Evolutionary conservation across 2,113 vertebrate genomes (phyloP).

Genomic region (Peromyscus polionotus): DNA sequence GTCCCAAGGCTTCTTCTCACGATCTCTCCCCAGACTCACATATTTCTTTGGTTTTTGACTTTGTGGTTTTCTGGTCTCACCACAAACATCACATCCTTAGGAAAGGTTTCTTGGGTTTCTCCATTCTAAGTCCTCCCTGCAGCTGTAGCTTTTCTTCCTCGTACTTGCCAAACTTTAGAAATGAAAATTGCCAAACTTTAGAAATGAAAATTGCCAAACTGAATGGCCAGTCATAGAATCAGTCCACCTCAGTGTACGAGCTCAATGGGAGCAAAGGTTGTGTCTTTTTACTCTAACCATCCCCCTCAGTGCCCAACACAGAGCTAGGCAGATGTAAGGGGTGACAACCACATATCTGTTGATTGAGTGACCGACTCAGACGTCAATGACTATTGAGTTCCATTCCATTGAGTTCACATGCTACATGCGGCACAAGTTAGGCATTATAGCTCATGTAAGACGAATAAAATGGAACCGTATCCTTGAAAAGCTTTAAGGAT

Average conservation of each 20-base stretch:
- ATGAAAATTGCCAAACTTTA: background rate
- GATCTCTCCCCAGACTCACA: background rate
- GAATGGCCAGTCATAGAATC: background rate
- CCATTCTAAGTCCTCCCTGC: background rate
- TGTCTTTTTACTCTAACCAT: background rate
- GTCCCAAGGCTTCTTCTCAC: background rate
- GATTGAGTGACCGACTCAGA: background rate
- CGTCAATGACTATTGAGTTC: background rate
- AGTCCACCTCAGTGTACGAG: background rate
- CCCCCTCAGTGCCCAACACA: background rate
- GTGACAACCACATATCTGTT: background rate
- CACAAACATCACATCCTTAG: background rate
- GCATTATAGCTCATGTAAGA: background rate
- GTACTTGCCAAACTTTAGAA: background rate
- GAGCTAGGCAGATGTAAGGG: background rate
- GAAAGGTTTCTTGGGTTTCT: background rate
- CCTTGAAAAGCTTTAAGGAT: background rate
- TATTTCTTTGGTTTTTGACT: background rate
- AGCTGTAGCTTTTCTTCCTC: background rate
- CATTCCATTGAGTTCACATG: background rate
- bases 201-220: background rate
- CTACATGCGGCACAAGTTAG: background rate
- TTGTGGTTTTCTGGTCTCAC: background rate
- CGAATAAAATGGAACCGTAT: background rate
- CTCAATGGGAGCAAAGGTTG: background rate